Evolutionary conservation across 64 coral and sea anemone species (phyloP).

Genomic region (Montipora capricornis): DNA sequence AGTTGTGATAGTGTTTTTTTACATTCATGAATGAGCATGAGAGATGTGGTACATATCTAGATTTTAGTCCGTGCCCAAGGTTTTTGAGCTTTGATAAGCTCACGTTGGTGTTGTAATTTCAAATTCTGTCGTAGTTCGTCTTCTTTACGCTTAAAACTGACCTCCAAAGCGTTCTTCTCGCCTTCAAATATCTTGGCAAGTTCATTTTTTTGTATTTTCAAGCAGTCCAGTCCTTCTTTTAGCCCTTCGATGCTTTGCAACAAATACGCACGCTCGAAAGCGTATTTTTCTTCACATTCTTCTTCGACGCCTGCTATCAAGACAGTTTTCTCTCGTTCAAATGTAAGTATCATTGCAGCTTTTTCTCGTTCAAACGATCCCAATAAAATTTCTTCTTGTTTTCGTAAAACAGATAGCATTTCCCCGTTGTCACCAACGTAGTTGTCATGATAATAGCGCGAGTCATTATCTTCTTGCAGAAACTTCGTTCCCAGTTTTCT

Average conservation of each 20-base stretch:
- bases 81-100: conserved; percentile 67
- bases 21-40: not conserved
- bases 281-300: conserved; percentile 51
- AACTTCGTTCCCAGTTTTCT: not conserved
- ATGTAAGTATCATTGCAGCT: conserved; percentile 31
- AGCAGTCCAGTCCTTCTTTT: conserved; percentile 60
- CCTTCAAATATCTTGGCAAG: conserved; percentile 83
- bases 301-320: conserved; percentile 40
- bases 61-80: conserved; percentile 57
- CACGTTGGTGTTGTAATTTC: conserved; percentile 42
- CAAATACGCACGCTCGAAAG: conserved; percentile 42
- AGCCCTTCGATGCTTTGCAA: conserved; percentile 49
- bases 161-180: conserved; percentile 67
- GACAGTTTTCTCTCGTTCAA: conserved; percentile 56
- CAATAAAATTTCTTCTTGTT: conserved; percentile 56
- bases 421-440: not conserved
- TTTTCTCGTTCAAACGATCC: conserved; percentile 52
- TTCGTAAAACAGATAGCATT: conserved; percentile 47
- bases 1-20: too few species aligned
- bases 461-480: not conserved
- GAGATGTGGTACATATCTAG: not conserved
- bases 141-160: conserved; percentile 61
- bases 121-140: conserved; percentile 56
- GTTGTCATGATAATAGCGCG: not conserved
- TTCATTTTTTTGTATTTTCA: conserved; percentile 71